Base-by-base conservation (phyloP, 2,888 invertebrate species). In the Cecidostiba fungosa region DNA sequence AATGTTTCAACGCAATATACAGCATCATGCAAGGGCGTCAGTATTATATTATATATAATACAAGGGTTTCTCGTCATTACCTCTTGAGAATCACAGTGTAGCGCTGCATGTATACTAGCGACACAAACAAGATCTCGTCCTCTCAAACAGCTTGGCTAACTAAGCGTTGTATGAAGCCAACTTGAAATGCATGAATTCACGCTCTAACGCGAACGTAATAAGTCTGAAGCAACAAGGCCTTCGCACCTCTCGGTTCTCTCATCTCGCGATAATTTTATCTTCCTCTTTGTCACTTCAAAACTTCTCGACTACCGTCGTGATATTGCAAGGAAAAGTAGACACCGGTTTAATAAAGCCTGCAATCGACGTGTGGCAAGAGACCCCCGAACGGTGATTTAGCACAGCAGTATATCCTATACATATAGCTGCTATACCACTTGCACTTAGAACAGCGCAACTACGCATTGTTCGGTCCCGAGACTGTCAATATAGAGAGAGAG, bases 401-500 rank as follows among this genome's bases (percentile, higher is more conserved):
- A 12, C 10, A 43, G 43, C 43, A 43, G 43, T 43, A 12, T 8
- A 12, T 8, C 43, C 43, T 43, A 0, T 43, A 43, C 12, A 43
- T 12, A 43, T 8, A 43, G 43, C 43, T 43, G 43, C 43, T 43
- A 43, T 43, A 43, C 10, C 43, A 43, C 54, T 50, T 32, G 32
- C 23, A 10, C 54, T 50, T 29, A 39, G 39, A 23, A 23, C 54
- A 12, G 29, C 73, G 19, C 19, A 26, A 32, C 3, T 10, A 66
- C 66, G 76, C 79, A 83, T 86, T 83, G 85, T 86, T 79, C 69
- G 62, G n/a, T 12, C 14, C 10, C 39, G n/a, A 43, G 50, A 74
- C 26, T 66, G 66, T 85, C 82, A 82, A 82, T 78, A 82, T 74
- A 29, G 66, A 26, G 66, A 78, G 74, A 82, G 74, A 82, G 69